phyloP scores from a whole-genome alignment of 2,113 vertebrate species.

The Prionailurus bengalensis region DNA sequence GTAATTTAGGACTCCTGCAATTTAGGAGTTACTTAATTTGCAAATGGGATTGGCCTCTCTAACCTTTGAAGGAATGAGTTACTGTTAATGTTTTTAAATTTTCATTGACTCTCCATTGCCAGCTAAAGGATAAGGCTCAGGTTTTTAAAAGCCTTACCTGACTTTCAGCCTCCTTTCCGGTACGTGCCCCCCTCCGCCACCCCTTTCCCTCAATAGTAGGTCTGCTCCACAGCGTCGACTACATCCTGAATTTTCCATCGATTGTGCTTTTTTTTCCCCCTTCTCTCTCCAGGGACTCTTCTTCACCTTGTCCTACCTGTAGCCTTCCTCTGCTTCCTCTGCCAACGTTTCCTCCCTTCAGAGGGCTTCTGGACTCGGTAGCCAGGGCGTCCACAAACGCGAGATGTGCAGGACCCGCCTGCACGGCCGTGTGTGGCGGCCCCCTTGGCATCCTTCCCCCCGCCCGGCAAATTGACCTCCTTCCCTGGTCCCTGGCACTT shows the following conservation, averaged over 20 bases:
- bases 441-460: not conserved
- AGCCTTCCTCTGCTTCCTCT: not conserved
- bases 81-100: slow-evolving; percentile 67
- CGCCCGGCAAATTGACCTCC: not conserved
- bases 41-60: slow-evolving; percentile 62
- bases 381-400: not conserved
- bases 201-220: not conserved
- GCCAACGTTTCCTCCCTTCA: not conserved
- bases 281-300: not conserved
- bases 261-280: not conserved
- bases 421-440: fast-evolving
- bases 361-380: not conserved
- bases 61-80: slow-evolving; percentile 50
- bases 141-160: not conserved
- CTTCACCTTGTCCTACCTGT: not conserved
- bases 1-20: slow-evolving; percentile 62
- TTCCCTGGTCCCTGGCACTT: not conserved
- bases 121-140: not conserved
- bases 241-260: not conserved
- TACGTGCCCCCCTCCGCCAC: fast-evolving
- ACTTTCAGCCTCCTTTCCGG: not conserved
- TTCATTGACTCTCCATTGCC: slow-evolving; percentile 44
- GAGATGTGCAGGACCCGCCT: too few relatives aligned
- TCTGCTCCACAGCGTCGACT: not conserved
- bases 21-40: slow-evolving; percentile 50